Conservation (phyloP, 2,888 invertebrate genomes). For the Meandrusa payeni region DNA sequence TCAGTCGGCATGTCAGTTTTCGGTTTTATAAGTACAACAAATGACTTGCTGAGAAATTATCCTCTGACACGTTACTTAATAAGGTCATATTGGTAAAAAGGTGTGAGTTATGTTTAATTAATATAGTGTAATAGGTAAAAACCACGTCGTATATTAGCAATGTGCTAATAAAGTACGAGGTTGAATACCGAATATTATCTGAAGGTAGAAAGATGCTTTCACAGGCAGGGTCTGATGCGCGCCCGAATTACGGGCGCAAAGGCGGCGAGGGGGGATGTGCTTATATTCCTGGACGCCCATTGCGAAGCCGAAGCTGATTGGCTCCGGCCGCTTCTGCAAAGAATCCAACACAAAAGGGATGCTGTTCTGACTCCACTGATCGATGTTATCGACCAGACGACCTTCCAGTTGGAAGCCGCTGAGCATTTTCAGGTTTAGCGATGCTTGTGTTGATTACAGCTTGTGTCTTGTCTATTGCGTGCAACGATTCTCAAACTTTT, state of each 20-base stretch:
- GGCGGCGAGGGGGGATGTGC: slow-evolving; percentile 88
- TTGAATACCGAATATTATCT: slow-evolving; percentile 6
- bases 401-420: slow-evolving; percentile 76
- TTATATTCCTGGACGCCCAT: slow-evolving; percentile 95
- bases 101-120: too few relatives aligned
- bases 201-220: slow-evolving; percentile 11
- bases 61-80: too few relatives aligned
- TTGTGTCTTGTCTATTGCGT: slow-evolving; percentile 7
- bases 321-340: slow-evolving; percentile 93
- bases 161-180: too few relatives aligned
- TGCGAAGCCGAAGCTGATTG: slow-evolving; percentile 90
- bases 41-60: too few relatives aligned
- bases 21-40: too few relatives aligned
- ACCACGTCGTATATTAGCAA: too few relatives aligned
- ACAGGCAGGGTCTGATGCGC: slow-evolving; percentile 90
- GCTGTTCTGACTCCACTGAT: slow-evolving; percentile 96
- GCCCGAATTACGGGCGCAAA: slow-evolving; percentile 93
- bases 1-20: too few relatives aligned
- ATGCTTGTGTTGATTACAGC: slow-evolving; percentile 1
- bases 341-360: slow-evolving; percentile 79
- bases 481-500: slow-evolving; percentile 12
- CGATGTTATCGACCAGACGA: slow-evolving; percentile 92
- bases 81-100: too few relatives aligned
- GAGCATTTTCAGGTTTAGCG: slow-evolving; percentile 55
- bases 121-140: too few relatives aligned